Evolutionary conservation across 2,797 vertebrate species (phyloP).

Genomic region (Mycteria americana): DNA sequence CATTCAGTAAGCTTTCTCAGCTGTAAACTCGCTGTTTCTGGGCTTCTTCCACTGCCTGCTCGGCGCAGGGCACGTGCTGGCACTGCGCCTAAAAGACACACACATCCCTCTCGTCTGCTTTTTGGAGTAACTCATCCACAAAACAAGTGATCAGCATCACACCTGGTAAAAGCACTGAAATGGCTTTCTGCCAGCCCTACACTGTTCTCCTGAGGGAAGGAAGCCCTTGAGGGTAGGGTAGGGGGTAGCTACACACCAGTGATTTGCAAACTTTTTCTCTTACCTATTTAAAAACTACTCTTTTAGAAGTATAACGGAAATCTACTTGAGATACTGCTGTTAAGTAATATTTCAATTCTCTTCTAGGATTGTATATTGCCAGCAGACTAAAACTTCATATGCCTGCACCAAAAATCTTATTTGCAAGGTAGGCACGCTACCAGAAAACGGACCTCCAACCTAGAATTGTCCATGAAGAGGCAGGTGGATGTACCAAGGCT

Average conservation of each 20-base stretch:
- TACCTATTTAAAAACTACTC: not conserved
- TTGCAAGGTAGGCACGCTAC: not conserved
- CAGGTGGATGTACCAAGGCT: no score
- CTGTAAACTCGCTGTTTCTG: not conserved
- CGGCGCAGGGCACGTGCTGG: not conserved
- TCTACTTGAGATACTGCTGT: not conserved
- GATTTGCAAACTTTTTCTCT: no score
- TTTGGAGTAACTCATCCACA: not conserved
- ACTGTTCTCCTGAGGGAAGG: not conserved
- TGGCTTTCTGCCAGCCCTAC: not conserved
- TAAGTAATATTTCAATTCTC: not conserved
- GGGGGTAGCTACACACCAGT: not conserved
- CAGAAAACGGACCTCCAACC: not conserved
- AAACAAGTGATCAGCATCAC: not conserved
- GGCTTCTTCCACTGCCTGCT: not conserved
- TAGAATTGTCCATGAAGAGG: not conserved
- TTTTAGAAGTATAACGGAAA: not conserved
- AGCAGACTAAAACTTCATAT: not conserved
- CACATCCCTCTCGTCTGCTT: not conserved
- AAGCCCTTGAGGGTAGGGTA: not conserved
- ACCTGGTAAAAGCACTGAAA: not conserved
- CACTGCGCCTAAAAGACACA: no score
- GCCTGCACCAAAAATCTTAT: no score
- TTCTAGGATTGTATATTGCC: not conserved
- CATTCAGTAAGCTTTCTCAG: not conserved